These are phyloP conservation scores for Anorthoa munda DNA, from an alignment of 2,888 invertebrate species.

Conservation along the genomic window DNA sequence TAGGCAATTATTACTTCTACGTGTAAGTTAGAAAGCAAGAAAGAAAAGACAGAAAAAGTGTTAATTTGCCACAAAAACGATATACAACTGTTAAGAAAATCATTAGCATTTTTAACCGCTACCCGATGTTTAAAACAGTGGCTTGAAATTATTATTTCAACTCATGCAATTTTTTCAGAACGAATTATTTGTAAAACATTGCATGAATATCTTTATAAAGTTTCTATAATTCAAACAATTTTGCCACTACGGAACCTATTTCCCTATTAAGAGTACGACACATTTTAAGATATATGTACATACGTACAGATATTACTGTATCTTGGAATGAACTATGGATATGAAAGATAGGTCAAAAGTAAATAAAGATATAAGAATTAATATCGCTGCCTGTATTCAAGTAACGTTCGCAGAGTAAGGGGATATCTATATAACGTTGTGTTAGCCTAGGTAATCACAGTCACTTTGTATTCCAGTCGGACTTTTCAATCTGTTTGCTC, in stretches of 20 bases:
- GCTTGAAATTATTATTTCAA: not conserved
- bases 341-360: conserved; percentile 39
- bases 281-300: conserved; percentile 5
- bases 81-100: no score
- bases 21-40: no score
- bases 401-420: conserved; percentile 30
- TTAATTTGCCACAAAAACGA: no score
- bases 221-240: not conserved
- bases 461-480: conserved; percentile 57
- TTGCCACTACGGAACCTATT: not conserved
- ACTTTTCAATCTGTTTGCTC: conserved; percentile 56
- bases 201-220: not conserved
- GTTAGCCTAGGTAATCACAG: conserved; percentile 47
- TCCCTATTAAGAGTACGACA: not conserved
- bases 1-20: not conserved
- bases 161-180: not conserved
- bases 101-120: no score
- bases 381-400: conserved; percentile 54
- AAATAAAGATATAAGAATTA: conserved; percentile 51
- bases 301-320: conserved; percentile 10
- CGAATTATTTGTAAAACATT: not conserved
- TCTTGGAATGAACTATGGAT: conserved; percentile 22
- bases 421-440: conserved; percentile 38
- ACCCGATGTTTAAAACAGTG: not conserved
- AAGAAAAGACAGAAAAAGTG: no score